phyloP scores from a whole-genome alignment of 1,140 invertebrate species.

The Pogonognathellus flavescens region DNA sequence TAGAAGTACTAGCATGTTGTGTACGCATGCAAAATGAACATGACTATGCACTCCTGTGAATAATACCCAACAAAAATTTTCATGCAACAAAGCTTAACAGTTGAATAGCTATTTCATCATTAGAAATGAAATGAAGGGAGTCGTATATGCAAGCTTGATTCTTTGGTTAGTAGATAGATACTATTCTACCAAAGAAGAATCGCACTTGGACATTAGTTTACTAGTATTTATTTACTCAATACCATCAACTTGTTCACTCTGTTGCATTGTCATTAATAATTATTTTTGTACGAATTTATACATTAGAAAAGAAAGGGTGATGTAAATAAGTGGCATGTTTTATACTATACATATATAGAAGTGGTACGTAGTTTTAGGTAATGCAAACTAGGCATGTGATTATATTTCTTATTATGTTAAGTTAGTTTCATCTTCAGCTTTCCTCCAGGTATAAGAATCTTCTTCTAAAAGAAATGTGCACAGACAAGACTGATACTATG shows the following conservation, averaged over 20 bases:
- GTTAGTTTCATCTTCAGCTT: neutral
- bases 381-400: too few species aligned
- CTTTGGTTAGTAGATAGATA: neutral
- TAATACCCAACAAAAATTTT: neutral
- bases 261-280: too few species aligned
- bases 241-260: too few species aligned
- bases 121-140: slow-evolving; percentile 4
- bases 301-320: too few species aligned
- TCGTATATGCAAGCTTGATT: too few species aligned
- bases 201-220: too few species aligned
- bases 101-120: slow-evolving; percentile 28
- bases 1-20: neutral
- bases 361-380: too few species aligned
- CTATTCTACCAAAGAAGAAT: too few species aligned
- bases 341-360: neutral
- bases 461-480: neutral
- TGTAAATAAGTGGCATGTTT: neutral
- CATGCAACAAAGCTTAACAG: slow-evolving; percentile 18
- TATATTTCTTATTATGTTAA: neutral
- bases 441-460: neutral
- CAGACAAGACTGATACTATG: too few species aligned
- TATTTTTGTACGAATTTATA: too few species aligned
- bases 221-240: too few species aligned
- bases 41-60: neutral
- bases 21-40: neutral